Evolutionary conservation across 2,888 invertebrate species (phyloP).

Genomic region (Theretra japonica): DNA sequence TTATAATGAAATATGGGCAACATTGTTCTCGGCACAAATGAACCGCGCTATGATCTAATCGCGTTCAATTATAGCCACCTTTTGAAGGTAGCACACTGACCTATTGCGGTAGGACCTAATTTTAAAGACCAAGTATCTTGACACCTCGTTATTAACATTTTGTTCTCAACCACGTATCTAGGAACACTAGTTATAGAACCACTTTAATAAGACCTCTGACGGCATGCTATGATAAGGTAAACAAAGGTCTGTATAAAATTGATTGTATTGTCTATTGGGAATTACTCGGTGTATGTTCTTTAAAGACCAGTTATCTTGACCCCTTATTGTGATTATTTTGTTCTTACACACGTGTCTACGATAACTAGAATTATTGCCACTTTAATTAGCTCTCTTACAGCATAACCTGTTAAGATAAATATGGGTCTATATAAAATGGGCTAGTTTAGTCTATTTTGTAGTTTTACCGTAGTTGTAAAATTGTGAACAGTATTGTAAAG

Average conservation of each 20-base stretch:
- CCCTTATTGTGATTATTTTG: neutral
- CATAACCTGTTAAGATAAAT: neutral
- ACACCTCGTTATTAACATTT: neutral
- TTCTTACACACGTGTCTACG: neutral
- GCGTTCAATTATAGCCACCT: conserved; percentile 32
- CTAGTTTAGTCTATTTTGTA: neutral
- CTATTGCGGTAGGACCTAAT: conserved; percentile 51
- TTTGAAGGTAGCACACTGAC: conserved; percentile 45
- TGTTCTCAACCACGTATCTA: neutral
- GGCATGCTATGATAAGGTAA: neutral
- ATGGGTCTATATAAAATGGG: neutral
- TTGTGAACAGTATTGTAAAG: neutral
- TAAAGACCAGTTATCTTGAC: neutral
- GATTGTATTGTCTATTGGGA: too few species aligned
- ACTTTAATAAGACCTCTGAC: neutral
- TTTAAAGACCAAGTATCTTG: neutral
- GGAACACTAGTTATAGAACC: neutral
- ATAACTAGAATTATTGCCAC: neutral
- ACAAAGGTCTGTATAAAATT: neutral
- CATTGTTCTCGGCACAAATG: conserved; percentile 15
- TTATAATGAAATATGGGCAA: conserved; percentile 18
- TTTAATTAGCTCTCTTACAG: neutral
- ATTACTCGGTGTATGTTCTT: too few species aligned
- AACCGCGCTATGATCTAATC: conserved; percentile 17
- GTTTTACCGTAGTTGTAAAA: neutral